phyloP scores from a whole-genome alignment of 2,797 vertebrate species.

The Linurgus olivaceus region DNA sequence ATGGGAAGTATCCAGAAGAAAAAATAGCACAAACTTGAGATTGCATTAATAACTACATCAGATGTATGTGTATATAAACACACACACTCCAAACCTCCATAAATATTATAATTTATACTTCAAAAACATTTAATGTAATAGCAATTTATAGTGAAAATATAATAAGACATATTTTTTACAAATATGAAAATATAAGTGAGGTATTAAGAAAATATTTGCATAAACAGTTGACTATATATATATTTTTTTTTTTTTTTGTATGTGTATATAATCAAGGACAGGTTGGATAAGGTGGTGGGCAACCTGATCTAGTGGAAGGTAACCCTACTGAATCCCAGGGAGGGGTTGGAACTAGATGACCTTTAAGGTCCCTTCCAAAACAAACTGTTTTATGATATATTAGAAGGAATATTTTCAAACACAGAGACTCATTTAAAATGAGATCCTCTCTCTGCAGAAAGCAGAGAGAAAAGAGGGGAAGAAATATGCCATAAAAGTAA shows the following conservation, averaged over 20 bases:
- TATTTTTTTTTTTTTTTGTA: background rate
- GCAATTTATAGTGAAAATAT: too few species aligned
- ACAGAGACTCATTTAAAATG: background rate
- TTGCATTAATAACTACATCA: background rate
- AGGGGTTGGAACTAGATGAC: rapidly evolving
- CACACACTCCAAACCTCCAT: rapidly evolving
- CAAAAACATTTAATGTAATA: background rate
- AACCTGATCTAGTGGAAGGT: background rate
- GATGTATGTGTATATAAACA: rapidly evolving
- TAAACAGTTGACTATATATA: background rate
- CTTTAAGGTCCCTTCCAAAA: background rate
- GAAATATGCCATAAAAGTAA: background rate
- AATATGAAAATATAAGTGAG: too few species aligned
- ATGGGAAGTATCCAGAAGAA: background rate
- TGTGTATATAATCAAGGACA: background rate
- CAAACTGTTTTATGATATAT: background rate
- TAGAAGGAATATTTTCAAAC: background rate
- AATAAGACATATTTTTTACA: background rate
- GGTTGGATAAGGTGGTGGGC: background rate
- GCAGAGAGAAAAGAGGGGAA: background rate
- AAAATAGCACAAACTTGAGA: background rate
- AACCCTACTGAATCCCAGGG: rapidly evolving
- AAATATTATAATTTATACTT: background rate
- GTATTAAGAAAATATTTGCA: background rate
- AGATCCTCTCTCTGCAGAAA: background rate